These are phyloP conservation scores for Solea solea DNA, from an alignment of 2,113 vertebrate species.

Conservation along the genomic window DNA sequence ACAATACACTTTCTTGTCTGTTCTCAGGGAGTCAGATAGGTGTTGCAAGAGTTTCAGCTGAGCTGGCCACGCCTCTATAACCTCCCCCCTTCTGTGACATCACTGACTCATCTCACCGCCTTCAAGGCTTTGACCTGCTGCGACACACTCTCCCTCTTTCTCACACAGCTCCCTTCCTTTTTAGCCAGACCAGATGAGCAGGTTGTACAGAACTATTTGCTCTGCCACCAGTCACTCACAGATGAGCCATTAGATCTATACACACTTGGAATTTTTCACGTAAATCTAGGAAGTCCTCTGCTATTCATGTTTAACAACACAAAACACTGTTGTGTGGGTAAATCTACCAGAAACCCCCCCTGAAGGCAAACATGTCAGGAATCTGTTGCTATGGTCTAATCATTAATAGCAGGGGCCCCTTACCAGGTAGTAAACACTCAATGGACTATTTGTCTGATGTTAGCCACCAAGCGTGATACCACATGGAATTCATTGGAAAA, in stretches of 20 bases:
- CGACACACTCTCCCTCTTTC: background rate
- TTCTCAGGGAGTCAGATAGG: slow-evolving; percentile 82
- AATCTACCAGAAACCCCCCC: slow-evolving; percentile 13
- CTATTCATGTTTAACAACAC: slow-evolving; percentile 34
- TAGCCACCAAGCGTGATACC: background rate
- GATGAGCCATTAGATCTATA: slow-evolving; percentile 10
- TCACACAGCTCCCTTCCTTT: slow-evolving; percentile 35
- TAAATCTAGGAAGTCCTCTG: slow-evolving; percentile 23
- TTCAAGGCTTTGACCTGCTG: slow-evolving; percentile 50
- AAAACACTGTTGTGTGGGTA: slow-evolving; percentile 24
- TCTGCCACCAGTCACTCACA: slow-evolving; percentile 23
- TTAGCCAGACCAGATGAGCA: slow-evolving; percentile 73
- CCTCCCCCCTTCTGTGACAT: slow-evolving; percentile 84
- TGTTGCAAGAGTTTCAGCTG: slow-evolving; percentile 84
- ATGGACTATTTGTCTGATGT: background rate
- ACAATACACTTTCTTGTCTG: slow-evolving; percentile 81
- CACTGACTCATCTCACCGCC: slow-evolving; percentile 75
- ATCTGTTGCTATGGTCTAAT: slow-evolving; percentile 75
- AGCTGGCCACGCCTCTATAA: slow-evolving; percentile 65
- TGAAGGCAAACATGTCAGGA: slow-evolving; percentile 65
- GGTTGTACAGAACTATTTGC: slow-evolving; percentile 55
- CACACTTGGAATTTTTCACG: slow-evolving; percentile 7
- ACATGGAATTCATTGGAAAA: background rate
- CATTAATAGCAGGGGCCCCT: slow-evolving; percentile 65
- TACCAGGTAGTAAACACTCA: background rate